Conservation (phyloP, 2,113 vertebrate genomes). For the Aphyosemion australe region DNA sequence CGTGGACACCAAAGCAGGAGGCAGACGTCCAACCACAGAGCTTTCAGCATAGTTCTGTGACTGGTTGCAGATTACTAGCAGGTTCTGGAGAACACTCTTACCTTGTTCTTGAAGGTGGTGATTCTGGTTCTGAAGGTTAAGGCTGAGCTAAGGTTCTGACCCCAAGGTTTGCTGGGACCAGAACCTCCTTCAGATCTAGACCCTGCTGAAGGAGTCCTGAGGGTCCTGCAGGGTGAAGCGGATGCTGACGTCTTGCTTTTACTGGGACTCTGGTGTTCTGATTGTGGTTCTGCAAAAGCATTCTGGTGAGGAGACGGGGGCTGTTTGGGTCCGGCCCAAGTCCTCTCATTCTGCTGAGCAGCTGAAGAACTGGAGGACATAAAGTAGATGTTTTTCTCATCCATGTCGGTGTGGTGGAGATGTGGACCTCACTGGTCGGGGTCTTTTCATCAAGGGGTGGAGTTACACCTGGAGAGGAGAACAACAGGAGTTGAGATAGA, state of each 20-base stretch:
- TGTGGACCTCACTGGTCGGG: background rate
- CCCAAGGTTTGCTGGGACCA: constrained; percentile 6
- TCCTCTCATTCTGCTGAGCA: constrained; percentile 13
- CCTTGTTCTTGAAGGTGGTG: constrained; percentile 16
- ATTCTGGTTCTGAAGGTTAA: constrained; percentile 27
- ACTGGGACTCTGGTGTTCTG: constrained; percentile 1
- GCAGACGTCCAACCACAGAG: no score
- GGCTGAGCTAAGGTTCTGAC: constrained; percentile 28
- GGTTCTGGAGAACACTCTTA: constrained; percentile 1
- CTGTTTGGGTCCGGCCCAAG: background rate
- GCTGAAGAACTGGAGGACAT: constrained; percentile 5
- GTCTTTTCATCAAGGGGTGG: constrained; percentile 19
- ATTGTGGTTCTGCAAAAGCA: constrained; percentile 2
- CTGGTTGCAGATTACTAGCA: background rate
- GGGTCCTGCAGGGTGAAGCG: constrained; percentile 20
- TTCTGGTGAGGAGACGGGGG: constrained; percentile 13
- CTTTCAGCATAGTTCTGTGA: no score
- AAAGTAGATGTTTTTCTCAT: constrained; percentile 17
- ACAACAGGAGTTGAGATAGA: background rate
- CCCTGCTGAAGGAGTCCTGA: constrained; percentile 9
- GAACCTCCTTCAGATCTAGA: constrained; percentile 11
- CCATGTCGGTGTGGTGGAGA: constrained; percentile 22
- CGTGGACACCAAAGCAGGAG: no score
- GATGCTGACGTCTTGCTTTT: constrained; percentile 4
- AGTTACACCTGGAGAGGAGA: constrained; percentile 7